Conservation (phyloP, 2,888 invertebrate species). For the Melinopterus prodromus region DNA sequence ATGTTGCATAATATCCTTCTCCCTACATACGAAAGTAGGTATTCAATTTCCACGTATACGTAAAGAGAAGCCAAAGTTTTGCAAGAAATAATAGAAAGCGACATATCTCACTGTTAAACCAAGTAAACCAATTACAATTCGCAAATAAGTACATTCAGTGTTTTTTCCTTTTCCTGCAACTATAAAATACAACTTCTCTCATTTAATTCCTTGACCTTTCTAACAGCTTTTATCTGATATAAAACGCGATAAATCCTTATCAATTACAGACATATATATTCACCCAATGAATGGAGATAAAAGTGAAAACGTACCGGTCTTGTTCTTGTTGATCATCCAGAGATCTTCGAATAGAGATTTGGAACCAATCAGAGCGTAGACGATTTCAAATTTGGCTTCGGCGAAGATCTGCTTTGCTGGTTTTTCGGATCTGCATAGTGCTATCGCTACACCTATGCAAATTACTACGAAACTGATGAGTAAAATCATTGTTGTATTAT, state of each 20-base stretch:
- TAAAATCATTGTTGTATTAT: conserved; percentile 48
- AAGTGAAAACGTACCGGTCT: conserved; percentile 58
- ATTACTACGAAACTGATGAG: conserved; percentile 51
- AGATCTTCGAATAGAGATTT: conserved; percentile 69
- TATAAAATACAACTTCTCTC: neutral
- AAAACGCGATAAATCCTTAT: neutral
- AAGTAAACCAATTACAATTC: neutral
- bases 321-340: conserved; percentile 66
- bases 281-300: neutral
- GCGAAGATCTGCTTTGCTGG: conserved; percentile 63
- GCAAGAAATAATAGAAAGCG: neutral
- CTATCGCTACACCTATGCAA: conserved; percentile 49
- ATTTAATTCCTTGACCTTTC: neutral
- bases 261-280: neutral
- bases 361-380: conserved; percentile 69
- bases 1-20: too few relatives aligned
- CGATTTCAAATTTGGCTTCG: conserved; percentile 64
- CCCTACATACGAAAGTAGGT: too few relatives aligned
- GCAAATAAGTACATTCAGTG: neutral
- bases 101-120: neutral
- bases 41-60: neutral
- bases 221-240: too few relatives aligned
- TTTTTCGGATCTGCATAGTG: conserved; percentile 63
- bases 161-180: too few relatives aligned
- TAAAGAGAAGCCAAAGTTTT: neutral